These are phyloP conservation scores for Mellilla xanthometata DNA, from an alignment of 2,888 invertebrate genomes.

Conservation along the genomic window DNA sequence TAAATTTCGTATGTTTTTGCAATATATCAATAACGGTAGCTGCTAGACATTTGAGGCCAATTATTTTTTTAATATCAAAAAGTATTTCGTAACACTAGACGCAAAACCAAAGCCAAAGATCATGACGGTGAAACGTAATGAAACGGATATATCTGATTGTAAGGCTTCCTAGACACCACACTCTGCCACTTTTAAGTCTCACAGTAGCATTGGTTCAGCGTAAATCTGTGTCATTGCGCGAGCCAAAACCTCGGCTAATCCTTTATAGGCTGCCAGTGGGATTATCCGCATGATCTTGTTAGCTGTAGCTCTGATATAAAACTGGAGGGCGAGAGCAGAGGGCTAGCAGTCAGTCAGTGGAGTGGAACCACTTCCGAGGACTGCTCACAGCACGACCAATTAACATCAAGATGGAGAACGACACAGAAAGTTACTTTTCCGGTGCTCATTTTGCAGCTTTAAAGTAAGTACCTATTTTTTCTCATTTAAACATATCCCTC, in stretches of 20 bases:
- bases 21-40: too few species aligned
- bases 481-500: background rate
- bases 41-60: too few species aligned
- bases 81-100: too few species aligned
- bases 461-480: conserved; percentile 47
- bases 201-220: conserved; percentile 37
- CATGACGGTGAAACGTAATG: conserved; percentile 1
- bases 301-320: conserved; percentile 62
- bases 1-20: too few species aligned
- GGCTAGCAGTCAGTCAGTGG: conserved; percentile 76
- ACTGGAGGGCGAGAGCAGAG: conserved; percentile 27
- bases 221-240: conserved; percentile 61
- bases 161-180: conserved; percentile 34
- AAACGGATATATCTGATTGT: conserved; percentile 12
- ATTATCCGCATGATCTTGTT: conserved; percentile 72
- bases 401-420: conserved; percentile 60
- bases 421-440: conserved; percentile 56
- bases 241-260: conserved; percentile 65
- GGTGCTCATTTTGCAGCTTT: conserved; percentile 69
- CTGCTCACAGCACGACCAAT: conserved; percentile 60
- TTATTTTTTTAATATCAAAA: too few species aligned
- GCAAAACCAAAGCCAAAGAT: background rate
- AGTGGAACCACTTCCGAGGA: conserved; percentile 74
- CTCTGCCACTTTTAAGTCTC: conserved; percentile 23
- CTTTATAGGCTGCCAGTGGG: conserved; percentile 64